A percentile compares a stretch with the other conserved stretches of the same genome.
Conservation (phyloP, 2,797 vertebrate genomes). For the Centroberyx gerrardi region DNA sequence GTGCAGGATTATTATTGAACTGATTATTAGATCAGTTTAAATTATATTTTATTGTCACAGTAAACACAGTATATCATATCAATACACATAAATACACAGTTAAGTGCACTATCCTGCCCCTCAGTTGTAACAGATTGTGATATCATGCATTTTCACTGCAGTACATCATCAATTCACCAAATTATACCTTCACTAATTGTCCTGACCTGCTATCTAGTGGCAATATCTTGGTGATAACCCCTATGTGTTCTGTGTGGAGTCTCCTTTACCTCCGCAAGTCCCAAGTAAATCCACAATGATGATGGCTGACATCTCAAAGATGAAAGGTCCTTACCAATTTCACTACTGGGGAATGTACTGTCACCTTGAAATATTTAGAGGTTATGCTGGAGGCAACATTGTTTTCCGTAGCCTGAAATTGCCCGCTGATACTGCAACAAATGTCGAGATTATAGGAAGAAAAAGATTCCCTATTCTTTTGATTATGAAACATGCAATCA, state of each 20-base stretch:
- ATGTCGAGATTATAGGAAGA: conserved; percentile 45
- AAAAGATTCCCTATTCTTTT: conserved; percentile 35
- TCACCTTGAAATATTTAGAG: conserved; percentile 64
- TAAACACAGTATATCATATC: no score
- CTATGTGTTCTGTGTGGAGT: background rate
- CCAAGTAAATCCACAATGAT: conserved; percentile 34
- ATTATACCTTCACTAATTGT: background rate
- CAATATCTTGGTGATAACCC: conserved; percentile 4
- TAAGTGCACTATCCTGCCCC: no score
- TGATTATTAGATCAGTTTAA: conserved; percentile 42
- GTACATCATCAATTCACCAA: background rate
- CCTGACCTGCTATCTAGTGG: background rate
- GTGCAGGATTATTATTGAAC: background rate
- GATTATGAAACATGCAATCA: conserved; percentile 71
- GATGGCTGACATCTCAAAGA: conserved; percentile 37
- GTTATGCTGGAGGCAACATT: conserved; percentile 39
- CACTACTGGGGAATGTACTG: conserved; percentile 18
- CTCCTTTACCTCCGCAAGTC: conserved; percentile 11
- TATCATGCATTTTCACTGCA: conserved; percentile 4
- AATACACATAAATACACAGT: no score
- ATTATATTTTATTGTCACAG: background rate
- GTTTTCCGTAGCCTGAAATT: conserved; percentile 36
- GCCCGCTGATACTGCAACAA: conserved; percentile 50
- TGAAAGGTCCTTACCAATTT: conserved; percentile 33
- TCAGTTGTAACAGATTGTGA: background rate